Evolutionary conservation across 1,140 invertebrate species (phyloP).

Genomic region (Heliconius hermathena): DNA sequence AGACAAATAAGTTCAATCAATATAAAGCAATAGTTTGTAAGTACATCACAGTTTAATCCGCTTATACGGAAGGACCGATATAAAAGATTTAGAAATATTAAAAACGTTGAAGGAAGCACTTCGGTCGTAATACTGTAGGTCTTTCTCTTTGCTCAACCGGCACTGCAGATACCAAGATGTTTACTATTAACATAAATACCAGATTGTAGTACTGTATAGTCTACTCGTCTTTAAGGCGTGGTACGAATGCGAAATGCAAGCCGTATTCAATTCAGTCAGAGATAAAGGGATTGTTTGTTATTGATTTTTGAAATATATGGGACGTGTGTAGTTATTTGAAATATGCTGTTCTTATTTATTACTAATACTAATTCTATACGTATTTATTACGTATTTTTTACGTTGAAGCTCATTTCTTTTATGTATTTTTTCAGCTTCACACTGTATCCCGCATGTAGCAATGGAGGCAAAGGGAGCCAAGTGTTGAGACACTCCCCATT

Average conservation of each 20-base stretch:
- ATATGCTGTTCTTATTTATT: not conserved
- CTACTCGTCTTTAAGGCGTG: conserved; percentile 11
- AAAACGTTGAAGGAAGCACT: conserved; percentile 33
- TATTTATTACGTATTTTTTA: no score
- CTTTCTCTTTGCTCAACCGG: conserved; percentile 25
- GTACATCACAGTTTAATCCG: conserved; percentile 33
- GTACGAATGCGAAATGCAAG: conserved; percentile 29
- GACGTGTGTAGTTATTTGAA: not conserved
- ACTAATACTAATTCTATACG: not conserved
- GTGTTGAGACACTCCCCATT: no score
- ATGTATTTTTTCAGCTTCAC: no score
- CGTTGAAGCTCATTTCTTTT: no score
- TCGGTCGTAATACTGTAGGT: conserved; percentile 31
- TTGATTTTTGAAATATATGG: conserved; percentile 12
- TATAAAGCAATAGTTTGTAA: conserved; percentile 29
- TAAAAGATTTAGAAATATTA: conserved; percentile 41
- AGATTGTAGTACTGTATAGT: conserved; percentile 30
- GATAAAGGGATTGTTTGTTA: conserved; percentile 15
- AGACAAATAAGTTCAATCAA: conserved; percentile 30
- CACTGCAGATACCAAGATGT: conserved; percentile 35
- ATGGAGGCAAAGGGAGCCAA: no score
- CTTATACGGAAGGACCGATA: conserved; percentile 38
- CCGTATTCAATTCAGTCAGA: conserved; percentile 24
- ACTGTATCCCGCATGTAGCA: no score
- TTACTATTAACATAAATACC: conserved; percentile 42